These are phyloP conservation scores for Synaphobranchus kaupii DNA, from an alignment of 2,797 vertebrate genomes.

Conservation along the genomic window DNA sequence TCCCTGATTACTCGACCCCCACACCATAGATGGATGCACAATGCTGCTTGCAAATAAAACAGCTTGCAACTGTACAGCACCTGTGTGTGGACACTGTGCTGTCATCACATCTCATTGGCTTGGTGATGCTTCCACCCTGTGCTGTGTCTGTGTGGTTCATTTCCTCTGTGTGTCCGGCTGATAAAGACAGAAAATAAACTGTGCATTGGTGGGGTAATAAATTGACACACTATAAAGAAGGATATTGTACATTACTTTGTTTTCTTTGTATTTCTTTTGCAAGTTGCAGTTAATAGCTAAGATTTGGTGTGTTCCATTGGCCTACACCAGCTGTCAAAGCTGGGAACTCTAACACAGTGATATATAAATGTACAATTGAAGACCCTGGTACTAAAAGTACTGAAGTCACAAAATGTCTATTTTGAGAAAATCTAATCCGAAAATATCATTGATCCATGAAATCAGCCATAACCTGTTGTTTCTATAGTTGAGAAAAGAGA, in stretches of 20 bases:
- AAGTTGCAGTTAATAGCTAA: too few species aligned
- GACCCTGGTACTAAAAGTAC: too few species aligned
- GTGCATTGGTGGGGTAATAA: background rate
- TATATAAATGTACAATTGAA: background rate
- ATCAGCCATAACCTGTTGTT: too few species aligned
- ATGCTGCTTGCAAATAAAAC: background rate
- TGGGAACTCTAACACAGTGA: background rate
- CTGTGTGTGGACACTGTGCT: background rate
- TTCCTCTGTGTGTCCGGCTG: background rate
- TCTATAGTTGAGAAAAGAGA: too few species aligned
- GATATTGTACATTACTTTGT: background rate
- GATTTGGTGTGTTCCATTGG: background rate
- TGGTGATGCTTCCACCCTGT: background rate
- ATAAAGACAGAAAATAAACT: background rate
- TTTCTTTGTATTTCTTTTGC: background rate
- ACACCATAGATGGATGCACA: background rate
- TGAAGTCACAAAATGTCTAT: too few species aligned
- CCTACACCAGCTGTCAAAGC: background rate
- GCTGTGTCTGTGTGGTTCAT: background rate
- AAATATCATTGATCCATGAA: too few species aligned
- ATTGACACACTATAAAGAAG: background rate
- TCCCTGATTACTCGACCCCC: background rate
- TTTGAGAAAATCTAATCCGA: too few species aligned
- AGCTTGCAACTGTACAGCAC: background rate
- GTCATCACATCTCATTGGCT: background rate